Percentiles rank a stretch among this genome's conserved stretches.
These are phyloP conservation scores for Drosophila paracracens DNA, from an alignment of 2,888 invertebrate species.

Conservation along the genomic window DNA sequence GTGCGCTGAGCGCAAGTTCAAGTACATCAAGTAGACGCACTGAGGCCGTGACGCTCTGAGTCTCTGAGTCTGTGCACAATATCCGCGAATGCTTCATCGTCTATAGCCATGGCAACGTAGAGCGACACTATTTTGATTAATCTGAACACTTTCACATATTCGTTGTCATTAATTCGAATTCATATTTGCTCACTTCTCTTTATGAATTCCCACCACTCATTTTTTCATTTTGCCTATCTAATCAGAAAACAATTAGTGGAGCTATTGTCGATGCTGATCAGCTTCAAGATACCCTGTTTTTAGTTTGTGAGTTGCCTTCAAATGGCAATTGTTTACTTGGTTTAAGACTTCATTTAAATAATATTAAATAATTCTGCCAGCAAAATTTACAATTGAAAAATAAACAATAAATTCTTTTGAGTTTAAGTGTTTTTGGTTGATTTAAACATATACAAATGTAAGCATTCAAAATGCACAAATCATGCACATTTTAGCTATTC, in stretches of 20 bases:
- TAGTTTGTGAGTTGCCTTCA: not conserved
- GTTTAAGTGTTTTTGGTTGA: accelerated
- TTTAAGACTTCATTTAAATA: no score
- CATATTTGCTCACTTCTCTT: slow-evolving; percentile 17
- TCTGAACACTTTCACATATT: slow-evolving; percentile 40
- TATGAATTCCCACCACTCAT: slow-evolving; percentile 10
- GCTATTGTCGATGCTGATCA: not conserved
- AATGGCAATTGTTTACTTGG: not conserved
- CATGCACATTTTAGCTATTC: not conserved
- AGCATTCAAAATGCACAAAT: not conserved
- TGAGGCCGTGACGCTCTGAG: slow-evolving; percentile 29
- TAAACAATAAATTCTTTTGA: not conserved
- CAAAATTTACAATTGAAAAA: not conserved
- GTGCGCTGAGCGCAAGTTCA: slow-evolving; percentile 47
- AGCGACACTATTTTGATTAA: not conserved
- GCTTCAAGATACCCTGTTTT: not conserved
- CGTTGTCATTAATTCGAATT: slow-evolving; percentile 35
- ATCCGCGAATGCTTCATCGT: slow-evolving; percentile 34
- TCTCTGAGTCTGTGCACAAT: slow-evolving; percentile 9
- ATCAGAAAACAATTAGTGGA: slow-evolving; percentile 1
- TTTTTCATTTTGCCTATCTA: slow-evolving; percentile 1
- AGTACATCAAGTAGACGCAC: slow-evolving; percentile 61
- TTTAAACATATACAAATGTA: not conserved
- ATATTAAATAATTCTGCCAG: not conserved
- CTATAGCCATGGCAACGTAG: slow-evolving; percentile 10